Evolutionary conservation across 1,140 invertebrate species (phyloP).

Genomic region (Bombus cullumanus): DNA sequence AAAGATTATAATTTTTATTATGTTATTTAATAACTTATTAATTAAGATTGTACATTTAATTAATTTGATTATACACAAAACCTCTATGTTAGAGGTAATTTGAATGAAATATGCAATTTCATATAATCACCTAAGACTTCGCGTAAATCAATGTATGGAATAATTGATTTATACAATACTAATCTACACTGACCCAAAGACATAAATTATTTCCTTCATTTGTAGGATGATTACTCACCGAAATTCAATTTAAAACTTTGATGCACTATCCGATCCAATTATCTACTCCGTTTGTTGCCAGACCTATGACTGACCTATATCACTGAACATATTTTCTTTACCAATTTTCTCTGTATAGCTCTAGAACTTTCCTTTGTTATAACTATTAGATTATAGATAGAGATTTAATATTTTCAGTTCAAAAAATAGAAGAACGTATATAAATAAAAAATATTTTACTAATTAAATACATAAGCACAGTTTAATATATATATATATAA

Average conservation of each 20-base stretch:
- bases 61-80: too few relatives aligned
- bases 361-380: background rate
- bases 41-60: too few relatives aligned
- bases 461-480: too few relatives aligned
- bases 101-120: too few relatives aligned
- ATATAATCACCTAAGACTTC: background rate
- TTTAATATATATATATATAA: too few relatives aligned
- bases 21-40: too few relatives aligned
- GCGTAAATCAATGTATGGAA: background rate
- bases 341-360: background rate
- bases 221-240: background rate
- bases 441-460: background rate
- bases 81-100: too few relatives aligned
- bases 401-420: background rate
- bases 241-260: constrained; percentile 13
- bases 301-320: background rate
- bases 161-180: background rate
- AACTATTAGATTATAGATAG: background rate
- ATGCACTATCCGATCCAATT: background rate
- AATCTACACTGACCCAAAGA: background rate
- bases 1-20: too few relatives aligned
- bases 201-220: background rate
- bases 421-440: background rate
- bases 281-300: background rate
- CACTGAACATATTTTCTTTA: background rate